Base-by-base conservation (phyloP, 2,797 vertebrate species). In the Pipistrellus kuhlii region DNA sequence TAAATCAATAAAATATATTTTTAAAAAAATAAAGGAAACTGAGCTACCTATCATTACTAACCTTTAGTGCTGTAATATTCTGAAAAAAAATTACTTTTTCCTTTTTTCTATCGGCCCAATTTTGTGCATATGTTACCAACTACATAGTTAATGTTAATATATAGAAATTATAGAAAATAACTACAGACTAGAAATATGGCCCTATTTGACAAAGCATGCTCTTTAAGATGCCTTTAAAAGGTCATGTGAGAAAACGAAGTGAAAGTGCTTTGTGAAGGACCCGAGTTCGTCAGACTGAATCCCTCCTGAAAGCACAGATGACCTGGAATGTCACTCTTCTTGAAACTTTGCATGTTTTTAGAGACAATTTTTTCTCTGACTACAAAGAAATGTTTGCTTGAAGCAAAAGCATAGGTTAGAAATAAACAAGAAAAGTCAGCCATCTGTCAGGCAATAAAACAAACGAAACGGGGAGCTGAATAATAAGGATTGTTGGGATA, bases 341-440 rank as follows among this genome's bases (percentile, higher is more conserved):
- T 80, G 51, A 95, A 91, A 82, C 66, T 32, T 12, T 89, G 15
- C 66, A 41, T 38, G 51, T 75, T 88, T 92, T 80, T 23, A 73
- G 25, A 27, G 14, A 18, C 9, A 71, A 30, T 23, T 84, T 23
- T 88, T 92, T 48, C 59, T 77, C 71, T 77, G 18, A 44, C 46
- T 81, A 81, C 14, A 93, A 78, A 68, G 48, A 66, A 73, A 87
- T 9, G 81, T 1, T 85, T 53, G 8, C 35, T 71, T 53, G 21
- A 94, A 95, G 86, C 41, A 91, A 78, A 93, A 84, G 3, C 68
- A 72, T 6, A 7, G 21, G 21, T 17, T 90, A 4, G 2, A 91
- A 94, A 71, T 64, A 27, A 77, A 94, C 59, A 88, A 73, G 53
- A 55, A 94, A 87, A 75, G 25, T 64, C 73, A 80, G 53, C 18